Evolutionary conservation across 2,888 invertebrate species (phyloP), one percentile per base, ranked within the genome.

Genomic region (Syrista parreyssii): DNA sequence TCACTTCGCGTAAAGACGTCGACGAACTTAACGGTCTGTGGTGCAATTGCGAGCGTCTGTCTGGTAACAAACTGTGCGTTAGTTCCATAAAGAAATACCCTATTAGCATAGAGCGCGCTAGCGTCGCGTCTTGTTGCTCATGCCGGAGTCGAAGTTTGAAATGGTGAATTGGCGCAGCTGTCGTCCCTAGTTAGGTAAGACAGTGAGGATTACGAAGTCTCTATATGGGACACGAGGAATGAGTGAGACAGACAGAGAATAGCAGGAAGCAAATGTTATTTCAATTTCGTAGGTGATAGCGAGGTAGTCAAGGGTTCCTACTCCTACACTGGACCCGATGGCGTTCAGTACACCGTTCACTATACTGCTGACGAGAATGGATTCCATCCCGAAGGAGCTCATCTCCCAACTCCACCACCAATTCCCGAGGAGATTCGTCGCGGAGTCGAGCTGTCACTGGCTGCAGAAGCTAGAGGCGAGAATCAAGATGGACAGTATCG

Each of bases 401-500:
- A 78, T 68, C 76, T 78, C 55, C 78, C 78, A 35, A 78, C 78
- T 15, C 78, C 78, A 11, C 78, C 78, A 3, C 78, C 78, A 34
- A 72, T 78, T 40, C 34, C 78, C 34, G 78, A 78, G 68, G 78
- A 78, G 55, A 78, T 78, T 40, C 78, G 78, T 75, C 78, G 78
- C 23, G 78, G 78, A 78, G 78, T 78, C 11, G 78, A 78, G 73
- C 75, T 78, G 33, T 78, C 78, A 11, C 68, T 78, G 11, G 78
- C 78, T n/a, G 78, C 78, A 15, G 78, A 78, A 75, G 78, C 78
- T 23, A 75, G 78, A 30, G 78, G 78, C 34, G 78, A 78, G 72
- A 78, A 78, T 75, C 78, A 78, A 69, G 78, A 78, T 4, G 78
- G 78, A 75, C 78, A 78, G 72, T 78, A 78, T 35, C 78, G 73